Base-by-base conservation (phyloP, 2,113 vertebrate species). In the Ophthalmolycus amberensis region DNA sequence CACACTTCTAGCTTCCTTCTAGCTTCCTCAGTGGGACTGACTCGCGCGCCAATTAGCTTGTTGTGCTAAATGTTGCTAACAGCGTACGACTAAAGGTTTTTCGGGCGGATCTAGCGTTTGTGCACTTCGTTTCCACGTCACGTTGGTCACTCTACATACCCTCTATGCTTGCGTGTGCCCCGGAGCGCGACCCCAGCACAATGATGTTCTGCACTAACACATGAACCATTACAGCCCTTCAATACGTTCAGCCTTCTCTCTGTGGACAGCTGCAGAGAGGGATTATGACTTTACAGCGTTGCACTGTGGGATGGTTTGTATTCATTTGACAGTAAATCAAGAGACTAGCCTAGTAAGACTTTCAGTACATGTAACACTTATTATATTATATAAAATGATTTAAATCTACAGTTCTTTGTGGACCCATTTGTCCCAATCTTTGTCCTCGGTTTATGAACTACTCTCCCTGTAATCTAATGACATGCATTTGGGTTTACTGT, bases 401-500 rank as follows among this genome's bases (percentile, higher is more conserved):
- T 29, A 40, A 27, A 52, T 69, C 40, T 78, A 40, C 48, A 52
- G 48, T 40, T 79, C 27, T 59, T 79, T 25, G 38, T 58, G n/a
- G 59, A 48, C 27, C 18, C 18, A 63, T 83, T 79, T 77, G 80
- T 65, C 25, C 44, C 16, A 5, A 58, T 70, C 48, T 65, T 38
- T 71, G 69, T 69, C 70, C 34, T 60, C 20, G 14, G 74, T 62
- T 42, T 66, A 75, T 34, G 25, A 66, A 66, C 6, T n/a, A 11
- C 16, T 84, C 50, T 69, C 64, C 3, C 56, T 76, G 16, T 79
- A 71, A 82, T 78, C n/a, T 72, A 58, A 77, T 59, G n/a, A 50
- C 32, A 48, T 66, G 32, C 72, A 38, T 54, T 38, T 46, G 69
- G 73, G 65, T 74, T 75, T 60, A 73, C 29, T 80, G 70, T 74